Percentiles rank a stretch among this genome's conserved stretches.
Evolutionary conservation across 2,113 vertebrate genomes (phyloP).

Genomic region (Rhinoderma darwinii): DNA sequence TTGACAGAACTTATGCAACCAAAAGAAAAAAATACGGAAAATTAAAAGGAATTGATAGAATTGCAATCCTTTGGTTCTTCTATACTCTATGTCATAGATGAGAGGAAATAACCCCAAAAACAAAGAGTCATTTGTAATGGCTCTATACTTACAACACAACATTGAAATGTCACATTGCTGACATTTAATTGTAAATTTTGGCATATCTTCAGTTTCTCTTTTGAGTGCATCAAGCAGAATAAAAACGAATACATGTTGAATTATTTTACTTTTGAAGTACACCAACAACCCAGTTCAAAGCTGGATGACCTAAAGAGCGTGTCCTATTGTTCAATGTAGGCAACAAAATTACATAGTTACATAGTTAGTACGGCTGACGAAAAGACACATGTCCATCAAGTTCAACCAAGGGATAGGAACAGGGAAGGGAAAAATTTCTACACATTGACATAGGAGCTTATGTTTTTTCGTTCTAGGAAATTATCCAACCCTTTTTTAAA

Average conservation of each 20-base stretch:
- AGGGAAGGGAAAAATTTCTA: too few relatives aligned
- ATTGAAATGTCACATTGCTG: constrained; percentile 15
- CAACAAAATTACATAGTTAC: not conserved
- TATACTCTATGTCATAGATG: constrained; percentile 3
- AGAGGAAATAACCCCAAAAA: not conserved
- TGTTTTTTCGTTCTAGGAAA: too few relatives aligned
- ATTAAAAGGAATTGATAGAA: constrained; percentile 4
- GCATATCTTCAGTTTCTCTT: not conserved
- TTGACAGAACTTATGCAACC: not conserved
- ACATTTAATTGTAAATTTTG: constrained; percentile 18
- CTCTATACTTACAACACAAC: not conserved
- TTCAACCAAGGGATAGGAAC: too few relatives aligned
- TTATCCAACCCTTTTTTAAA: too few relatives aligned
- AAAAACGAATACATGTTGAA: not conserved
- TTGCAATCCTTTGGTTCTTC: not conserved
- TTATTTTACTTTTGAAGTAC: not conserved
- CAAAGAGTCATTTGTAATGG: not conserved
- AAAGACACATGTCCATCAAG: too few relatives aligned
- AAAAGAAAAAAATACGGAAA: not conserved
- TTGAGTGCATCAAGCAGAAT: not conserved
- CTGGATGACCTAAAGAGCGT: not conserved
- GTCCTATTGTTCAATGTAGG: not conserved
- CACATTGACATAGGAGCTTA: too few relatives aligned
- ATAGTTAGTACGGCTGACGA: too few relatives aligned
- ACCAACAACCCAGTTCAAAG: not conserved